Conservation (phyloP, 2,113 vertebrate genomes). For the Bombycilla garrulus region DNA sequence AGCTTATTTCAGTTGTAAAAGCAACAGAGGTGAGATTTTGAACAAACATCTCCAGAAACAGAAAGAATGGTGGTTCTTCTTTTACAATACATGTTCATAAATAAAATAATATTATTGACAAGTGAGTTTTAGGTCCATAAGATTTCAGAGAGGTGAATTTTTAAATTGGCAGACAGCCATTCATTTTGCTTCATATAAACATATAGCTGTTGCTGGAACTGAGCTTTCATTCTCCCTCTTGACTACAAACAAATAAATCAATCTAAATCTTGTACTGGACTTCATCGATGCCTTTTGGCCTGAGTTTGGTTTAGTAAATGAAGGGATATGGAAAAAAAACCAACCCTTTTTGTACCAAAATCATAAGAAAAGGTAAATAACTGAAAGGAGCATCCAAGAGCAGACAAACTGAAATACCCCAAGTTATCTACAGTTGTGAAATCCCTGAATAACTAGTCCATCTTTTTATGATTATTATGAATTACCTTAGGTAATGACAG, state of each 20-base stretch:
- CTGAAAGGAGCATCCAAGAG: not conserved
- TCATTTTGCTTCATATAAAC: not conserved
- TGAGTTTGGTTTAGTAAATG: not conserved
- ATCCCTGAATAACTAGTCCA: not conserved
- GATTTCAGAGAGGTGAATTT: not conserved
- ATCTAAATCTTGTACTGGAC: not conserved
- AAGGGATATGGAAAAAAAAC: not conserved
- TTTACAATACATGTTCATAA: not conserved
- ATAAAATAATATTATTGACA: not conserved
- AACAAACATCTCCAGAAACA: not conserved
- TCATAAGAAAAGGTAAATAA: not conserved
- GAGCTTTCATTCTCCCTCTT: not conserved
- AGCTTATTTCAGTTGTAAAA: not conserved
- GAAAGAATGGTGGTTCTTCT: not conserved
- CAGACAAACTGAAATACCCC: not conserved
- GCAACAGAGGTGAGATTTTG: not conserved
- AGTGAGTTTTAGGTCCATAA: not conserved
- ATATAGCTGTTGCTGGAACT: not conserved
- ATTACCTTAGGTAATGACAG: not conserved
- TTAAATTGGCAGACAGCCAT: not conserved
- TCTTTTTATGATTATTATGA: not conserved
- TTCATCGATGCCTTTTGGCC: not conserved
- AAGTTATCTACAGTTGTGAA: not conserved
- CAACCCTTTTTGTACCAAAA: not conserved
- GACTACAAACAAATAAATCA: not conserved